Evolutionary conservation across 2,797 vertebrate species (phyloP).

Genomic region (Mallotus villosus): DNA sequence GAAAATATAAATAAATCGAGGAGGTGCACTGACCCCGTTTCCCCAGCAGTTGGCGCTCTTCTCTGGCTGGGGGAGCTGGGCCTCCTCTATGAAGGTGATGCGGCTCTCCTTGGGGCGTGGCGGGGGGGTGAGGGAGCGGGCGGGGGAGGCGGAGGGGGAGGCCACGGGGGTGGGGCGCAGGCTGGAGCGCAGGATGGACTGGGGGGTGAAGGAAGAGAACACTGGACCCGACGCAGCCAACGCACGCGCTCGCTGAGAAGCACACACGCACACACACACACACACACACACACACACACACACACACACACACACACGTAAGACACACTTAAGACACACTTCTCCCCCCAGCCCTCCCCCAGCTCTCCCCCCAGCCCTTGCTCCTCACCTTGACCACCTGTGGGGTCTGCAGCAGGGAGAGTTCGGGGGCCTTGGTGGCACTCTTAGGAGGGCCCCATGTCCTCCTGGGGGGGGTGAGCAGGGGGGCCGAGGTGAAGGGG

Average conservation of each 20-base stretch:
- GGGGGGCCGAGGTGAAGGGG: constrained; percentile 70
- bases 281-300: background rate
- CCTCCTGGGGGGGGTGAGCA: constrained; percentile 62
- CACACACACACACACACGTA: constrained; percentile 6
- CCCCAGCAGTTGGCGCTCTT: constrained; percentile 74
- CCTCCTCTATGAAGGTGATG: constrained; percentile 87
- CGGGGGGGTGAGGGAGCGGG: constrained; percentile 86
- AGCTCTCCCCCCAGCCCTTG: background rate
- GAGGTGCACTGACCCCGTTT: constrained; percentile 74
- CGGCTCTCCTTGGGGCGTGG: constrained; percentile 84
- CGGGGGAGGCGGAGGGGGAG: constrained; percentile 89
- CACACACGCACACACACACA: constrained; percentile 11
- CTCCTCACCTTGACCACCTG: constrained; percentile 85
- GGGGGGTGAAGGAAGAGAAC: constrained; percentile 88
- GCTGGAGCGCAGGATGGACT: constrained; percentile 91
- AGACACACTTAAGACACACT: constrained; percentile 1
- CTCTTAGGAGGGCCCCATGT: constrained; percentile 70
- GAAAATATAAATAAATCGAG: too few relatives aligned
- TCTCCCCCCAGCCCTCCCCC: background rate
- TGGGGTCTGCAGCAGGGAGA: constrained; percentile 86
- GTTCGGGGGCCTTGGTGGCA: constrained; percentile 74
- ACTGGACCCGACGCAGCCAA: constrained; percentile 79
- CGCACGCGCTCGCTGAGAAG: constrained; percentile 84
- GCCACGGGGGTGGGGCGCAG: constrained; percentile 86
- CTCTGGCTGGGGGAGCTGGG: constrained; percentile 51